A percentile compares a stretch with the other conserved stretches of the same genome.
Conservation (phyloP, 2,797 vertebrate genomes). For the Acrocephalus scirpaceus region DNA sequence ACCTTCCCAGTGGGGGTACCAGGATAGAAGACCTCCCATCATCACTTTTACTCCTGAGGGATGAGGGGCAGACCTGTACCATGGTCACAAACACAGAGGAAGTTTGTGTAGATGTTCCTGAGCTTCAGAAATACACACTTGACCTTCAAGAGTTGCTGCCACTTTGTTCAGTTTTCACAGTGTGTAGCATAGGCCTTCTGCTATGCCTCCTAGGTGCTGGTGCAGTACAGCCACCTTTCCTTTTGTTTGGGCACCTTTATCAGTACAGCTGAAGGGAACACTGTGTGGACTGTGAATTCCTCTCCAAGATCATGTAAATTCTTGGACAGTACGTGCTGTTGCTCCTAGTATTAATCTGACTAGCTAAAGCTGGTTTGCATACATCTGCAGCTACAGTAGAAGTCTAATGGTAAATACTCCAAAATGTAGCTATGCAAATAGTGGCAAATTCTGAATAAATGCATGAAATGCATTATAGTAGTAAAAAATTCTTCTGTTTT, state of each 20-base stretch:
- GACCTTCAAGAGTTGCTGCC: neutral
- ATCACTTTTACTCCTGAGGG: neutral
- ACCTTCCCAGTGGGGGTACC: neutral
- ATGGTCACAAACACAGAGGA: accelerated
- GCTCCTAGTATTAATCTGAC: neutral
- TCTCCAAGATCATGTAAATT: neutral
- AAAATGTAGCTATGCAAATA: neutral
- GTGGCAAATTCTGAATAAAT: neutral
- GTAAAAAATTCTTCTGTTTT: neutral
- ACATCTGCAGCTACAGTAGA: neutral
- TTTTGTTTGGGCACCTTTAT: neutral
- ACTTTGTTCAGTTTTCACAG: neutral
- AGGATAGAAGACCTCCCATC: neutral
- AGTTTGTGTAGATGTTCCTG: neutral
- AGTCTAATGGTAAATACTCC: neutral
- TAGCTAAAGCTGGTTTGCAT: neutral
- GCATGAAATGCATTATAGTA: neutral
- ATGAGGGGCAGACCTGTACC: neutral
- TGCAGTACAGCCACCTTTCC: neutral
- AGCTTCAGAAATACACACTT: neutral
- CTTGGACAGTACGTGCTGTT: neutral
- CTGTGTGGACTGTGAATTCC: neutral
- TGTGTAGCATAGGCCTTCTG: neutral
- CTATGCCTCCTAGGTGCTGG: neutral
- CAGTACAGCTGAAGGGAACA: neutral